Base-by-base conservation (phyloP, 2,888 invertebrate genomes). In the Nasonovia ribisnigri region DNA sequence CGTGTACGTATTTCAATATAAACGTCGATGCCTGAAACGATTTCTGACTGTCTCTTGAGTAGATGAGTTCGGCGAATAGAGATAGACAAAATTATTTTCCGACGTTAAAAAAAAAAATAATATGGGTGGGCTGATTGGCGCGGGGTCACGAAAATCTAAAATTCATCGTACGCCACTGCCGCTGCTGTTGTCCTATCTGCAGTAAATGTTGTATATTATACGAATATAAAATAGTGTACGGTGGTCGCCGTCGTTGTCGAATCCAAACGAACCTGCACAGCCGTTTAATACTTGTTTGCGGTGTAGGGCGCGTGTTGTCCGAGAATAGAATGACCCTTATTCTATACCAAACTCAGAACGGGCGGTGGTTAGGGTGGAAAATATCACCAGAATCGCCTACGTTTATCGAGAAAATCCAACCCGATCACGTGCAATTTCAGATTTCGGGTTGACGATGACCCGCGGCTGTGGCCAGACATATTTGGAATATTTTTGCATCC, bases 221-320 rank as follows among this genome's bases (percentile, higher is more conserved):
- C 24, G 48, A 77, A 77, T 77, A 84, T 36, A 48, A 48, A 48
- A 36, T 36, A 36, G n/a, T n/a, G 42, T n/a, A 88, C 57, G 8
- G 20, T 43, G 43, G 29, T 89, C 57, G 77, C 77, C 48, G 84
- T 91, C 91, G 90, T 90, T 29, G 51, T 91, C 91, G 54, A 84
- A 84, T 77, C 77, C 24, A 77, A 77, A 77, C 36, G 16, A 77
- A 77, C 77, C 36, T 77, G 20, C 36, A 77, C 36, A 10, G 20
- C 77, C 77, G 20, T 77, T 77, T 36, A 77, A 77, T 77, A 77
- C 36, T 77, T 77, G 36, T 77, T 77, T 88, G 51, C 51, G 36
- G n/a, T 86, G 86, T 86, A 29, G 46, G 1, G 1, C 5, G 48
- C 87, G 48, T 88, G 24, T 88, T 8, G 36, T 36, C 6, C 48